Base-by-base conservation (phyloP, 2,888 invertebrate species). In the Cheilosia scutellata region DNA sequence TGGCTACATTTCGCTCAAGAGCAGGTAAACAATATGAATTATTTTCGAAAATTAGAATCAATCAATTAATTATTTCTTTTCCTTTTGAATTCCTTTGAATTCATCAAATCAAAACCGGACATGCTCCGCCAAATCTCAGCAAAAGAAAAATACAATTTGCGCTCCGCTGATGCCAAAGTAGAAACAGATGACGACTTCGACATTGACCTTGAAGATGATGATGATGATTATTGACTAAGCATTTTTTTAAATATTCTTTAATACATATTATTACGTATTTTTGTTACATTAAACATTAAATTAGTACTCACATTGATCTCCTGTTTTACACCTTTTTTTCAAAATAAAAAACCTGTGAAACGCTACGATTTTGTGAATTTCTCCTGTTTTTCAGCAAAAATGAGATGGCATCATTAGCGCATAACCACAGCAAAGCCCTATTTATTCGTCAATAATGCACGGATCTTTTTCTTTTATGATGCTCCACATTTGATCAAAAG, bases 1-100 rank as follows among this genome's bases (percentile, higher is more conserved):
- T 62, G 47, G 62, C 44, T 44, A n/a, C 44, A 27, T 44, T 62
- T 47, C 13, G 47, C 27, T 44, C 44, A 62, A 62, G 62, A 62
- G n/a, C 62, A 62, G 27, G 62, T 47, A 62, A 2, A 40, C n/a
- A 44, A 58, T 31, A n/a, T 13, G 42, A 33, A 58, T 25, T 55
- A 55, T 55, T 55, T 33, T n/a, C 31, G 25, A 49, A 16, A 49
- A 42, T 13, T 42, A 42, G 42, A 42, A 42, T 42, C 42, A 42
- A 42, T 42, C 13, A 42, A 42, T 42, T 42, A 42, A 42, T 42
- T 42, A 42, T 42, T 42, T 42, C 42, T 6, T 42, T 42, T 42
- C 42, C 42, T 5, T 42, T 42, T 40, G 40, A 9, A 47, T 16
- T 47, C 16, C 16, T 47, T 16, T 16, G 16, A 47, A 47, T 47